Evolutionary conservation across 92 coral and sea anemone species (phyloP).

Genomic region (Chrysogorgia sp.): DNA sequence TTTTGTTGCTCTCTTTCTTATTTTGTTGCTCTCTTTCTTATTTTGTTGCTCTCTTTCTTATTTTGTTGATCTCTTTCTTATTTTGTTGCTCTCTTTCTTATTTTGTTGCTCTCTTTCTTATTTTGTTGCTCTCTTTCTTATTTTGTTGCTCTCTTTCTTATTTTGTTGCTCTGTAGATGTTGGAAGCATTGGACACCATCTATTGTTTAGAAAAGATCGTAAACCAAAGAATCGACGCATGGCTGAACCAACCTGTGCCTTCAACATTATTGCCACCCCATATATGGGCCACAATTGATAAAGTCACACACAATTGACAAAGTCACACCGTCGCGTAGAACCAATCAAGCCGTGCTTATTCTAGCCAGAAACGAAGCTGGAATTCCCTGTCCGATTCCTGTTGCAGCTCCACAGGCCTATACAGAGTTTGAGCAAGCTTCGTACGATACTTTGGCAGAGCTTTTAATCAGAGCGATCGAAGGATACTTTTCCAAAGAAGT

Average conservation of each 20-base stretch:
- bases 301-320: no score
- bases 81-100: no score
- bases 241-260: constrained; percentile 42
- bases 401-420: constrained; percentile 45
- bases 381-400: constrained; percentile 47
- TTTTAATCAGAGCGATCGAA: no score
- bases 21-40: no score
- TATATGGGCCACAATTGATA: constrained; percentile 42
- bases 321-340: constrained; percentile 46
- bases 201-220: constrained; percentile 44
- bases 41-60: no score
- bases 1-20: no score
- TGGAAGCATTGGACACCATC: constrained; percentile 45
- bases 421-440: constrained; percentile 46
- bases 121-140: no score
- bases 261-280: constrained; percentile 50
- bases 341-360: constrained; percentile 46
- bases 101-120: no score
- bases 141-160: no score
- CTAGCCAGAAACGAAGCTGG: constrained; percentile 45
- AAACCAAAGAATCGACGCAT: constrained; percentile 39
- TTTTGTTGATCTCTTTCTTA: no score
- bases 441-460: constrained; percentile 41
- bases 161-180: constrained; percentile 34
- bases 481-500: constrained; percentile 34